Conservation (phyloP, 1,140 invertebrate species). For the Acyrthosiphon pisum region DNA sequence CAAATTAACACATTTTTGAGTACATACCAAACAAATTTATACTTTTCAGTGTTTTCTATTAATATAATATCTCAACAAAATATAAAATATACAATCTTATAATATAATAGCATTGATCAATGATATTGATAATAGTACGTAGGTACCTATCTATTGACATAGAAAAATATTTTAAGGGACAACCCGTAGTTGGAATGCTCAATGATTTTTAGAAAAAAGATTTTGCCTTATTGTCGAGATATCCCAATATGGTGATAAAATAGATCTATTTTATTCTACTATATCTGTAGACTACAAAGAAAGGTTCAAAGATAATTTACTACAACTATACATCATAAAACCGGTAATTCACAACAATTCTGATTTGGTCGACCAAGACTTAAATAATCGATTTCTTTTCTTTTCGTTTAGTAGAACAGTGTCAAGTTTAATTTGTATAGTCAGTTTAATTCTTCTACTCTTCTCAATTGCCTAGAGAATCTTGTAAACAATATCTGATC, state of each 20-base stretch:
- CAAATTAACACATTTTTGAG: neutral
- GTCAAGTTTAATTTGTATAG: constrained; percentile 10
- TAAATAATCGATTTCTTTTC: neutral
- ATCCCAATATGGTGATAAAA: neutral
- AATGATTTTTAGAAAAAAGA: neutral
- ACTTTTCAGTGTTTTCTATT: neutral
- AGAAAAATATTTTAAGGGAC: neutral
- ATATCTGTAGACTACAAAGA: neutral
- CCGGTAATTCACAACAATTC: constrained; percentile 1
- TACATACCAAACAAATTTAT: neutral
- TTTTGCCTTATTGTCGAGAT: neutral
- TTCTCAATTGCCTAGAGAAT: neutral
- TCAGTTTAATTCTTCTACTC: neutral
- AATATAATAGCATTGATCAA: too few species aligned
- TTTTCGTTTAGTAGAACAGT: neutral
- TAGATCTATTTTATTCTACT: neutral
- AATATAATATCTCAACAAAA: neutral
- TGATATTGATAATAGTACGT: too few species aligned
- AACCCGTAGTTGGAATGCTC: neutral
- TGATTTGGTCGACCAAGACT: neutral
- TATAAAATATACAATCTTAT: neutral
- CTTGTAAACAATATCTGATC: neutral
- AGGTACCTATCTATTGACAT: neutral
- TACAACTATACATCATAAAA: constrained; percentile 12
- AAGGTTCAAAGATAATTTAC: neutral